A percentile compares a stretch with the other conserved stretches of the same genome.
These are phyloP conservation scores for Corbicula japonica DNA, from an alignment of 2,888 invertebrate species.

Conservation along the genomic window DNA sequence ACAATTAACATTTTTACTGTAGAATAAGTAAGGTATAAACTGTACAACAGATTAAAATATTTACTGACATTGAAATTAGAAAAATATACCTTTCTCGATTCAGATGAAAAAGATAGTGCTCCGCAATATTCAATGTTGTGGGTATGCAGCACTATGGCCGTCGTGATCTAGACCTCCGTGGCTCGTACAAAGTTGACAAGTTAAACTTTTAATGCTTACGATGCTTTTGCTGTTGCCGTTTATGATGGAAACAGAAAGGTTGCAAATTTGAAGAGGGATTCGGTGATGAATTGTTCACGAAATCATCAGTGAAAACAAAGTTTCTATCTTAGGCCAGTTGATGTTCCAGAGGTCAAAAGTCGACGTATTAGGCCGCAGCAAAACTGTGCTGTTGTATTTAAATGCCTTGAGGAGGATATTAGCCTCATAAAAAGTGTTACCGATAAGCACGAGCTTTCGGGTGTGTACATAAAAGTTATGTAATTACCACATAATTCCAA, in stretches of 20 bases:
- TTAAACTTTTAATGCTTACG: constrained; percentile 5
- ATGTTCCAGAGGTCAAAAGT: background rate
- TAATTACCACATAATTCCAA: background rate
- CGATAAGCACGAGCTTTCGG: background rate
- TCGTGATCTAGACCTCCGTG: background rate
- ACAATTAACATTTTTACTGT: too few species aligned
- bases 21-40: background rate
- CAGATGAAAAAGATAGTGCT: constrained; percentile 6
- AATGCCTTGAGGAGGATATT: background rate
- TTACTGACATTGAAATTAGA: background rate
- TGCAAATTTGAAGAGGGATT: constrained; percentile 22
- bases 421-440: background rate
- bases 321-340: constrained; percentile 1
- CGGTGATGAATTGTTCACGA: constrained; percentile 7
- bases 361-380: background rate
- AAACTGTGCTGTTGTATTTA: constrained; percentile 21
- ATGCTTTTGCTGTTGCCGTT: constrained; percentile 7
- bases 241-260: constrained; percentile 5
- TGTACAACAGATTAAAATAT: background rate
- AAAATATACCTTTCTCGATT: background rate
- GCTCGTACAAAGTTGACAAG: constrained; percentile 13
- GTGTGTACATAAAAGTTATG: constrained; percentile 18
- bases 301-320: constrained; percentile 12
- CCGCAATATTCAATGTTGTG: background rate
- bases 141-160: constrained; percentile 1